Evolutionary conservation across 2,797 vertebrate genomes (phyloP), one percentile per base, ranked within the genome.

Genomic region (Chelmon rostratus): DNA sequence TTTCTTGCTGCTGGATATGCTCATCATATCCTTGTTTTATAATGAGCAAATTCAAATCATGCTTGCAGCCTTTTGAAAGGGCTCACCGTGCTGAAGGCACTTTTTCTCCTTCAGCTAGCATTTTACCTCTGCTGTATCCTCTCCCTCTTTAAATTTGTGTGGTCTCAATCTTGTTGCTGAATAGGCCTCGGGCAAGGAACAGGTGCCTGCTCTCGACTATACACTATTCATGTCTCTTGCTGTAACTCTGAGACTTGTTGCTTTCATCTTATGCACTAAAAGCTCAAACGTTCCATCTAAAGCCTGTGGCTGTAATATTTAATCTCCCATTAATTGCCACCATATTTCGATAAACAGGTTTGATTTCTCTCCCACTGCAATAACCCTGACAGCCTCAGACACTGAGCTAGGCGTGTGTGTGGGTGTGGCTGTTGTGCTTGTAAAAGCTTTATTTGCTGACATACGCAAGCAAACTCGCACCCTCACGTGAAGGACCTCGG

Each of bases 401-500:
- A 19, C 6, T 15, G 31, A 58, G 64, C 54, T 33, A 13, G 61
- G 70, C 5, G 35, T 69, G 38, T 57, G 42, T 56, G 42, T 38
- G 40, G 68, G 64, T 54, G 74, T 79, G 81, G 77, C 38, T 67
- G 58, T 15, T 49, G 40, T 68, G 56, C 54, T 59, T 38, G 62
- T 77, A 69, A 82, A 74, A 59, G 66, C 52, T 76, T 79, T 71
- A 81, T 75, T 78, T 71, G 76, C 62, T 75, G 31, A 42, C 49
- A 38, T 35, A 66, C 67, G 21, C 52, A 59, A 61, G 18, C 57
- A 56, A 21, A 33, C 47, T 44, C 16, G 3, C 73, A 76, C 66
- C 58, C 61, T 54, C 67, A 71, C 3, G 64, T 86, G 70, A 78
- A 82, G 35, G 54, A 71, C 64, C 49, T 76, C 81, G 37, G 35